A percentile compares a stretch with the other conserved stretches of the same genome.
Evolutionary conservation across 2,797 vertebrate genomes (phyloP).

Genomic region (Euphonia xanthogaster): DNA sequence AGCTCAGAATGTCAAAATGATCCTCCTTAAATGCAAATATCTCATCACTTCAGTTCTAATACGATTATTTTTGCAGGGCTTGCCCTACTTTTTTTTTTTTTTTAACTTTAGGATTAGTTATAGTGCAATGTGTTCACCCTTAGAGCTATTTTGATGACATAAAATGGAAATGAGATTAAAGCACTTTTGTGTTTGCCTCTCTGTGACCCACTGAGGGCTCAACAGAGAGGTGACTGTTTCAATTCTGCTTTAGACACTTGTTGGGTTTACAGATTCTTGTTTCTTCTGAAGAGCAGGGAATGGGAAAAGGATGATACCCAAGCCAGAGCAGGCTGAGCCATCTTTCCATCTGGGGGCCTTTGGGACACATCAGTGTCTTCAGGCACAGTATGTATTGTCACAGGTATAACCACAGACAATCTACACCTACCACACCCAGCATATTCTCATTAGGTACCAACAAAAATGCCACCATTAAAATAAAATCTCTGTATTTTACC

Average conservation of each 20-base stretch:
- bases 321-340: not conserved
- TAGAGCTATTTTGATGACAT: not conserved
- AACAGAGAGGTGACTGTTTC: not conserved
- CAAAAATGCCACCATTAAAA: not conserved
- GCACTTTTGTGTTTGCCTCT: not conserved
- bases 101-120: not conserved
- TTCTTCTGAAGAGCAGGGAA: not conserved
- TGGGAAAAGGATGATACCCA: rapidly evolving
- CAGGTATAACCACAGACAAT: not conserved
- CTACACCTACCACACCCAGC: not conserved
- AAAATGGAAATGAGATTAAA: constrained; percentile 5
- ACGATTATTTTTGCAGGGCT: constrained; percentile 24
- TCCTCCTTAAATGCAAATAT: constrained; percentile 28
- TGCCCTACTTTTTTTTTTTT: constrained; percentile 4
- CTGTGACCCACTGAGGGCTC: not conserved
- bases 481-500: not conserved
- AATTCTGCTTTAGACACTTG: not conserved
- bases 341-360: not conserved
- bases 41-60: constrained; percentile 21
- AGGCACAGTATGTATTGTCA: not conserved
- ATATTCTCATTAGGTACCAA: not conserved
- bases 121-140: not conserved
- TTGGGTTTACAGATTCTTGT: not conserved
- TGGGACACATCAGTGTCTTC: not conserved
- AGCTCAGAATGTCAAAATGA: constrained; percentile 25